These are phyloP conservation scores for Mycalesis mineus DNA, from an alignment of 2,888 invertebrate species.

Conservation along the genomic window DNA sequence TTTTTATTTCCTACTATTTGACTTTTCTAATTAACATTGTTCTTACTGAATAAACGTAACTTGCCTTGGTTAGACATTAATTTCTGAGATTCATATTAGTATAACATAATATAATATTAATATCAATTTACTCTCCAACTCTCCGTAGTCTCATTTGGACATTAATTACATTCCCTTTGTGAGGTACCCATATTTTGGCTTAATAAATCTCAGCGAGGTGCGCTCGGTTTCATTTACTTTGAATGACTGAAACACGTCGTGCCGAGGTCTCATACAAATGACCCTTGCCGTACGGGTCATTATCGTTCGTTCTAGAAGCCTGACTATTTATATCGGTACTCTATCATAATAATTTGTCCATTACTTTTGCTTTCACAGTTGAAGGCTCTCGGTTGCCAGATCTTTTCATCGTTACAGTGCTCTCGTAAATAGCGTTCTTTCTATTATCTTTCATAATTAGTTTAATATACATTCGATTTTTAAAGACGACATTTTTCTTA, in stretches of 20 bases:
- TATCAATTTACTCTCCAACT: constrained; percentile 6
- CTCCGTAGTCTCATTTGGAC: constrained; percentile 18
- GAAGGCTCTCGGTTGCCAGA: neutral
- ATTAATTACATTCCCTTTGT: constrained; percentile 20
- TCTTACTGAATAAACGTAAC: too few species aligned
- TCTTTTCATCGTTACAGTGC: too few species aligned
- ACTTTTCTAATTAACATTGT: too few species aligned
- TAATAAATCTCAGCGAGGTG: constrained; percentile 19
- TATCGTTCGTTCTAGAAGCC: neutral
- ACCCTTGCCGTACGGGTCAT: neutral
- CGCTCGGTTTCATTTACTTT: constrained; percentile 17
- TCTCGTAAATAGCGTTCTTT: too few species aligned
- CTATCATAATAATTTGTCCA: neutral
- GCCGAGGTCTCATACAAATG: constrained; percentile 5
- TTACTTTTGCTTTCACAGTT: neutral
- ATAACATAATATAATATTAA: neutral
- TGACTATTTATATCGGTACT: neutral
- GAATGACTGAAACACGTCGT: constrained; percentile 12
- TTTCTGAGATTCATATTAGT: neutral
- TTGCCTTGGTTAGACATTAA: neutral
- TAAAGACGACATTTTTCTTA: too few species aligned
- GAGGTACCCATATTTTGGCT: neutral
- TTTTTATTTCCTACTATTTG: too few species aligned
- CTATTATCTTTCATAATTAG: too few species aligned
- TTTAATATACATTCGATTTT: too few species aligned